A percentile compares a stretch with the other conserved stretches of the same genome.
Conservation (phyloP, 2,797 vertebrate genomes). For the Urocyon cinereoargenteus region DNA sequence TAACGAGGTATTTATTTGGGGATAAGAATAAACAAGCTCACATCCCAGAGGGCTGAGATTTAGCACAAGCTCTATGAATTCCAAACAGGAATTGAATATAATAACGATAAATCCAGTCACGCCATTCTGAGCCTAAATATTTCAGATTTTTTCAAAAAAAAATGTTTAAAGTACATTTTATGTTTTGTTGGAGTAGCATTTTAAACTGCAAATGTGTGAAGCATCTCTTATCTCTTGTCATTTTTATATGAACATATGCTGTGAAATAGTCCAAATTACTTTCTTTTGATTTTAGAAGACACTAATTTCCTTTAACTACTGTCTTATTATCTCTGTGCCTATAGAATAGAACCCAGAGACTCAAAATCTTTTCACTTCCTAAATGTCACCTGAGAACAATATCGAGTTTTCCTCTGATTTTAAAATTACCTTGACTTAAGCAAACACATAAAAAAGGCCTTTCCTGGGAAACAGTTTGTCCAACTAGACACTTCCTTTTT, state of each 20-base stretch:
- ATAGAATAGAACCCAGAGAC: not conserved
- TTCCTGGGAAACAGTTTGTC: slow-evolving; percentile 59
- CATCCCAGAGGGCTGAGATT: not conserved
- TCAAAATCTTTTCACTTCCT: not conserved
- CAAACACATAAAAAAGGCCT: not conserved
- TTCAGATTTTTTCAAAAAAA: not conserved
- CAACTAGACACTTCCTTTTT: slow-evolving; percentile 53
- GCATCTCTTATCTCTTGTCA: not conserved
- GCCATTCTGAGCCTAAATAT: not conserved
- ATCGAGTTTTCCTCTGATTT: not conserved
- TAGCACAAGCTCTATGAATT: not conserved
- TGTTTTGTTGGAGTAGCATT: not conserved
- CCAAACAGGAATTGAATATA: not conserved
- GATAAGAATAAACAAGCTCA: slow-evolving; percentile 29
- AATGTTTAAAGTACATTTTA: not conserved
- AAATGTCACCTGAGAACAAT: not conserved
- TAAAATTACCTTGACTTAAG: slow-evolving; percentile 62
- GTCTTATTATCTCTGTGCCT: not conserved
- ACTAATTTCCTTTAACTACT: not conserved
- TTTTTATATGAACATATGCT: not conserved
- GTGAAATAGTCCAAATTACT: not conserved
- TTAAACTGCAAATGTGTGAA: not conserved
- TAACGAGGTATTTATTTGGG: slow-evolving; percentile 51
- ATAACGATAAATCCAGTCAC: not conserved
- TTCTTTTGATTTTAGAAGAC: not conserved